phyloP scores from a whole-genome alignment of 2,113 vertebrate genomes.

The Drymodes brunneopygia region DNA sequence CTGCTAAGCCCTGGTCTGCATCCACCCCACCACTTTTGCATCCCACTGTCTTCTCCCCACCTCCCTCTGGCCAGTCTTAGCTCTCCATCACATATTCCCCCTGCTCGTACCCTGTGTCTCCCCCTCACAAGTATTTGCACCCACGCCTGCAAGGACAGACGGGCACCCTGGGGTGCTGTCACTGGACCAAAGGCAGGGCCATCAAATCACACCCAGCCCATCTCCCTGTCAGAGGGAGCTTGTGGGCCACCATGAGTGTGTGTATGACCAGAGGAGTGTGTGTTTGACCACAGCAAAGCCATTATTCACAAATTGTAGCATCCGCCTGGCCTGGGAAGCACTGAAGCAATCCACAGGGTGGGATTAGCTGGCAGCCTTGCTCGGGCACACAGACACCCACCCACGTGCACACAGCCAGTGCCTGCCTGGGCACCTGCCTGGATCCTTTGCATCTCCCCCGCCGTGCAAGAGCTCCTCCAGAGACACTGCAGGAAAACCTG shows the following conservation, averaged over 20 bases:
- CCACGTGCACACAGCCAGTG: neutral
- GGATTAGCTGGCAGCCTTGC: neutral
- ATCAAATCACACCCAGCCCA: neutral
- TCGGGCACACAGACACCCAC: fast-evolving
- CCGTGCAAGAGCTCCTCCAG: neutral
- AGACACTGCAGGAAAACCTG: constrained; percentile 23
- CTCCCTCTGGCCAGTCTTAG: neutral
- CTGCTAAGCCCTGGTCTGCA: neutral
- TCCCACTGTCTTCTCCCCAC: neutral
- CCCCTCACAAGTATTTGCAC: neutral
- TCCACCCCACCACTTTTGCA: neutral
- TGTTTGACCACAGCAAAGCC: neutral
- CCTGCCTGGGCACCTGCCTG: fast-evolving
- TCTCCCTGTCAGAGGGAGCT: neutral
- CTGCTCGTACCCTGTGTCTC: neutral
- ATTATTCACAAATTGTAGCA: neutral
- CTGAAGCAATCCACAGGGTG: neutral
- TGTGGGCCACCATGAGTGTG: fast-evolving
- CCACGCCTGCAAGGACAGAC: neutral
- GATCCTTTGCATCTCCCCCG: neutral
- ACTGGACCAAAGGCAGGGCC: neutral
- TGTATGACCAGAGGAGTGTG: fast-evolving
- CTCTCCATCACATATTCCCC: fast-evolving
- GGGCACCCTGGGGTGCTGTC: fast-evolving
- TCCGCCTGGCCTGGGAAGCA: neutral